Conservation (phyloP, 2,113 vertebrate species). For the Malurus elegans region DNA sequence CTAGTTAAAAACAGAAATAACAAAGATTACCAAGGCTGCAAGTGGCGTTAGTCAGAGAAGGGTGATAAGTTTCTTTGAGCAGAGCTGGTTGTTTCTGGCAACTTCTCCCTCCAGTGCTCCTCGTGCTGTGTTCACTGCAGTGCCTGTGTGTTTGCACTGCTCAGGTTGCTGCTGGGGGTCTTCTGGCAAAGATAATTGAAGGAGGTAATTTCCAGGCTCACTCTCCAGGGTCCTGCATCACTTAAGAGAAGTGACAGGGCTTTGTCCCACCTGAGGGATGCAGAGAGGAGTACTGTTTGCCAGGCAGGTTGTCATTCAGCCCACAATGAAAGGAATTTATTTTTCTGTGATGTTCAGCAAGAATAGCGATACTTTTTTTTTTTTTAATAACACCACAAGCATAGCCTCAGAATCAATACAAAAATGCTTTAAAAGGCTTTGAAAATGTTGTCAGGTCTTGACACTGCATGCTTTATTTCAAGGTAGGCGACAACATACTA, state of each 20-base stretch:
- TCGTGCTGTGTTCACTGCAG: accelerated
- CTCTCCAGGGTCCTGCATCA: background rate
- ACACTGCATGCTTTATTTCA: background rate
- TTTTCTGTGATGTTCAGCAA: background rate
- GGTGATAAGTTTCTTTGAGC: background rate
- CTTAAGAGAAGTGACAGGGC: background rate
- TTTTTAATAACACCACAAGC: background rate
- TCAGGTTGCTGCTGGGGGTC: background rate
- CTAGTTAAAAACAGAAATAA: background rate
- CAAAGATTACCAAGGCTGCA: background rate
- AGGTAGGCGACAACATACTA: background rate
- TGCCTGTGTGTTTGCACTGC: background rate
- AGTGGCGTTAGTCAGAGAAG: background rate
- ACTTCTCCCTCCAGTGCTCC: background rate
- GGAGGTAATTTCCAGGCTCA: background rate
- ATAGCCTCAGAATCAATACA: background rate
- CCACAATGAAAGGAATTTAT: background rate
- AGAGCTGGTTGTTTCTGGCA: background rate
- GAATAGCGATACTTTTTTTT: background rate
- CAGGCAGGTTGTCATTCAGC: background rate
- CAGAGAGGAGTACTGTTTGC: background rate
- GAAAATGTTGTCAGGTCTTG: background rate
- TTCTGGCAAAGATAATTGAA: background rate
- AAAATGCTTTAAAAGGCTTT: background rate
- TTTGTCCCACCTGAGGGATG: background rate